Base-by-base conservation (phyloP, 2,113 vertebrate species). In the Capra hircus region DNA sequence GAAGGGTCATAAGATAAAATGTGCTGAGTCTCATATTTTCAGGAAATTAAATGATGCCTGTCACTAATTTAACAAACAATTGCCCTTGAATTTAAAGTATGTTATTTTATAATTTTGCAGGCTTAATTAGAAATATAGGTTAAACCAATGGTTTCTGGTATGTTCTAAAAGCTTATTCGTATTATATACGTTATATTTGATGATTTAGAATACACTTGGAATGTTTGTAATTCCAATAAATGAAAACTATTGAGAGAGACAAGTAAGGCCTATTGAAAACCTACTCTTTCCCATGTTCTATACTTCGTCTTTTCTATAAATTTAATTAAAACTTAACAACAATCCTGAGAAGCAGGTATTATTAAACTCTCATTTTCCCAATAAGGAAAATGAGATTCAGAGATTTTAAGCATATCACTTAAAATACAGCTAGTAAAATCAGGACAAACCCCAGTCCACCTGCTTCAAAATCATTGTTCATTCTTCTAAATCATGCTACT, bases 381-480 rank as follows among this genome's bases (percentile, higher is more conserved):
- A 78, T 60, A 95, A 82, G n/a, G 9, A 89, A 95, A 95, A 94
- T 64, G n/a, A 88, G 43, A 94, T 59, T 96, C 48, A 88, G 30
- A 86, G n/a, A 71, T 11, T 57, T 90, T 90, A 90, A 94, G 2
- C 11, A 52, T 91, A 71, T 71, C 93, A 36, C 1, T 53, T 78
- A 89, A 91, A 19, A 93, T 7, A 50, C 21, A 96, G 7, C 7
- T 89, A 60, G 27, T 82, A 91, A 19, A 2, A 30, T 85, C 10
- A 85, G 5, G 30, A 48, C 2, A 91, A 93, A 74, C 0, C 7
- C 25, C 3, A 94, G 6, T 95, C 30, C 3, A 64, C 1, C 8
- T 95, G 48, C 5, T 78, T 71, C 21, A 48, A 96, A 96, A 55
- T 43, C 7, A 62, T 59, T 94, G 33, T 62, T 94, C 1, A 19